These are phyloP conservation scores for Nemotelus pantherinus DNA, from an alignment of 2,888 invertebrate genomes.

Conservation along the genomic window DNA sequence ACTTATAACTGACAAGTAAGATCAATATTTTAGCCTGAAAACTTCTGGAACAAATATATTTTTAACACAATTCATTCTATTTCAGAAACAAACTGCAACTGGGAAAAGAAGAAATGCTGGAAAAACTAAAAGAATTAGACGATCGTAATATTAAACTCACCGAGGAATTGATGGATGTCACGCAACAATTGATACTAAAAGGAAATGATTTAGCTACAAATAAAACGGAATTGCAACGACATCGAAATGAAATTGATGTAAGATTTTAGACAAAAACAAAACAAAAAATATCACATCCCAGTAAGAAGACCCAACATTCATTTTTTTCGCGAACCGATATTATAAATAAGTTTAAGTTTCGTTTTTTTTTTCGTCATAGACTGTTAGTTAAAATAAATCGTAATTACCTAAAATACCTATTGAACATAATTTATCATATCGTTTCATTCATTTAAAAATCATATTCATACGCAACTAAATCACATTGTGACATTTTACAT, in stretches of 20 bases:
- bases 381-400: too few relatives aligned
- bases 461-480: constrained; percentile 8
- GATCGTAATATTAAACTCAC: constrained; percentile 68
- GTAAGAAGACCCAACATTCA: too few relatives aligned
- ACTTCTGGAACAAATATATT: too few relatives aligned
- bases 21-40: background rate
- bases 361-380: too few relatives aligned
- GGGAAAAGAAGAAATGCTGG: constrained; percentile 64
- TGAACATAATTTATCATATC: constrained; percentile 24
- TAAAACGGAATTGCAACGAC: constrained; percentile 67
- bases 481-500: background rate
- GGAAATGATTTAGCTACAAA: constrained; percentile 67
- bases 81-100: constrained; percentile 63
- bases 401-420: background rate
- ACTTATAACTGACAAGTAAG: constrained; percentile 73
- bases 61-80: background rate
- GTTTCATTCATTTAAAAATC: constrained; percentile 31
- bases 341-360: too few relatives aligned
- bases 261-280: constrained; percentile 57
- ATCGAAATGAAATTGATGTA: constrained; percentile 70
- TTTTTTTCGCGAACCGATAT: too few relatives aligned
- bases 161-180: constrained; percentile 68
- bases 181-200: constrained; percentile 67
- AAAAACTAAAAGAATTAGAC: constrained; percentile 68
- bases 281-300: background rate